Percentiles rank a stretch among this genome's conserved stretches.
These are phyloP conservation scores for Ascidia mentula DNA, from an alignment of 23 tunicate genomes.

Conservation along the genomic window DNA sequence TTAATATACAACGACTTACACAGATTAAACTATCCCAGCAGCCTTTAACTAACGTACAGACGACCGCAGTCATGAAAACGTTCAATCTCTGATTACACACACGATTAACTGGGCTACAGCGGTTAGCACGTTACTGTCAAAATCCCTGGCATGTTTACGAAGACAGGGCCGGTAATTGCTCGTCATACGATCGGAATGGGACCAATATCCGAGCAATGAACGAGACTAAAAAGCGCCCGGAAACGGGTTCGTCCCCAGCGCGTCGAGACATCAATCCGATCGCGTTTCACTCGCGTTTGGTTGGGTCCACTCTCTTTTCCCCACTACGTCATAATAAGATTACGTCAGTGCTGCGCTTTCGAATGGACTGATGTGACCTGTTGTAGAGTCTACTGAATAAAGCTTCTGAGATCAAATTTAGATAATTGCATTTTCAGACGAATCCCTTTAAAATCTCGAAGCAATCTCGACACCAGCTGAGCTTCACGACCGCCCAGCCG, in stretches of 20 bases:
- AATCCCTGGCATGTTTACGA: not conserved
- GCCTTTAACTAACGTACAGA: too few species aligned
- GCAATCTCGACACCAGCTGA: too few species aligned
- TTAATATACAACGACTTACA: too few species aligned
- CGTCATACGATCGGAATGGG: not conserved
- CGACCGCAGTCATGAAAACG: too few species aligned
- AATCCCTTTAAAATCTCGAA: too few species aligned
- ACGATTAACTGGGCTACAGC: slow-evolving; percentile 5
- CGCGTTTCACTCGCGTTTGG: not conserved
- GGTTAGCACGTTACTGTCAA: slow-evolving; percentile 5
- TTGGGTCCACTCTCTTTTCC: not conserved
- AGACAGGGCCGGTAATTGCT: not conserved
- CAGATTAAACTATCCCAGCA: too few species aligned
- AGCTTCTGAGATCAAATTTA: too few species aligned
- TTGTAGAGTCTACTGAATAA: too few species aligned
- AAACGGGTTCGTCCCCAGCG: not conserved
- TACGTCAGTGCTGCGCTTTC: not conserved
- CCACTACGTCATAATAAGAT: not conserved
- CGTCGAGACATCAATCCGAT: not conserved
- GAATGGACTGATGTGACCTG: not conserved
- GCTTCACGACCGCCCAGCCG: too few species aligned
- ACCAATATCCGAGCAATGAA: slow-evolving; percentile 10
- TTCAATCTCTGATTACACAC: not conserved
- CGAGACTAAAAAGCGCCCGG: not conserved
- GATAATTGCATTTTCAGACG: too few species aligned